Base-by-base conservation (phyloP, 2,797 vertebrate genomes). In the Xenentodon cancila region DNA sequence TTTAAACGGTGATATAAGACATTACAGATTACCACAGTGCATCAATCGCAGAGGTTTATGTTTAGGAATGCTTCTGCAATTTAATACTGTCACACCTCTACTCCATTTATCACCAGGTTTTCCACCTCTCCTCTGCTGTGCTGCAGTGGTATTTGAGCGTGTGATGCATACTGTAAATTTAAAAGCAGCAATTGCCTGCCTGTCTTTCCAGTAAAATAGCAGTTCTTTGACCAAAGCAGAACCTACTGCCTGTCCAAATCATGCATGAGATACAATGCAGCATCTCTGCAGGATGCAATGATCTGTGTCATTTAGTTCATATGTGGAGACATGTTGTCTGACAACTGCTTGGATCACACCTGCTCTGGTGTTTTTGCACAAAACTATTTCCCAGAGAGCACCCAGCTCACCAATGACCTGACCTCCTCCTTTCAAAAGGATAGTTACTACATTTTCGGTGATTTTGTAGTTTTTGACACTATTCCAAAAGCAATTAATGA, bases 61-160 rank as follows among this genome's bases (percentile, higher is more conserved):
- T 80, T 52, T 15, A 82, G 86, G 87, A 91, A 90, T 88, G 85
- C 48, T 62, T 62, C 44, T 77, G 89, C 71, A 88, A 91, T 62
- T 81, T 64, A 87, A 92, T 80, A 73, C 84, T 43, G 58, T 46
- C 58, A 32, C 57, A 51, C 71, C 53, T 72, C 59, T 19, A 4
- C 71, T 64, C 63, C 77, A 65, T 80, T 89, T 75, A 73, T 82
- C 75, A 59, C 66, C 59, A 34, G 1, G 34, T 68, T 77, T 82
- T 80, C 74, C 72, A 45, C 71, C 22, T 75, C 60, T 68, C 64
- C 37, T 75, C 60, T 65, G 63, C 37, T 46, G 64, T 27, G 69
- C 47, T 5, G 49, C 68, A 43, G 34, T 51, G 59, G 55, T 60
- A 50, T 64, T 71, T 80, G 46, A 75, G 47, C 43, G 27, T 2